Evolutionary conservation across 2,113 vertebrate genomes (phyloP), one percentile per base, ranked within the genome.

Genomic region (Nannobrachium achirus): DNA sequence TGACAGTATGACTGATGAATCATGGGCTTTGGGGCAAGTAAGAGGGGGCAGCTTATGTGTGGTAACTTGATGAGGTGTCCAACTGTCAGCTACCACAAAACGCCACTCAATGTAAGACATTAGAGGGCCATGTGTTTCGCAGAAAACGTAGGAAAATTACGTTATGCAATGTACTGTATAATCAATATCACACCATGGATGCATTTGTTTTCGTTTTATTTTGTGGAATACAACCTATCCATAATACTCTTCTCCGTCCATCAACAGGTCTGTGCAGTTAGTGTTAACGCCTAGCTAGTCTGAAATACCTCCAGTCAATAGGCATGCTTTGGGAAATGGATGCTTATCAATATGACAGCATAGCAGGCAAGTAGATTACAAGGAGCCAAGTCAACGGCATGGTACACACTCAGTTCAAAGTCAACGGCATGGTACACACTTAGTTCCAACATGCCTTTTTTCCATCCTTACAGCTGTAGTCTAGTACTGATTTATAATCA

Each of bases 401-500:
- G 25, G 25, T 13, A 49, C 50, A 46, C 9, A 46, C 59, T 78
- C 48, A 41, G 14, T 51, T 63, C 20, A 38, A 63, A 52, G 25
- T 33, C 25, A 33, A 33, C n/a, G n/a, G n/a, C n/a, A n/a, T n/a
- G 25, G 25, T 13, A 49, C 50, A 46, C 9, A 46, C 59, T 78
- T 39, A 41, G 14, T 51, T 63, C 20, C 46, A 63, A 52, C n/a
- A 11, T 49, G 33, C 16, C 6, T 62, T 63, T 49, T 20, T 19
- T 60, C 65, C 19, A 45, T 46, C 10, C 13, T 16, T 3, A 39
- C 39, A 25, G 50, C 45, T 55, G 69, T 2, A 78, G 60, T 63
- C 16, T 51, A 7, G 55, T 45, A 53, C 76, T 69, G 76, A 81
- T 73, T 83, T 78, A 46, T 71, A 50, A 39, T 80, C 81, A 79